Evolutionary conservation across 2,797 vertebrate species (phyloP).

Genomic region (Sarcoramphus papa): DNA sequence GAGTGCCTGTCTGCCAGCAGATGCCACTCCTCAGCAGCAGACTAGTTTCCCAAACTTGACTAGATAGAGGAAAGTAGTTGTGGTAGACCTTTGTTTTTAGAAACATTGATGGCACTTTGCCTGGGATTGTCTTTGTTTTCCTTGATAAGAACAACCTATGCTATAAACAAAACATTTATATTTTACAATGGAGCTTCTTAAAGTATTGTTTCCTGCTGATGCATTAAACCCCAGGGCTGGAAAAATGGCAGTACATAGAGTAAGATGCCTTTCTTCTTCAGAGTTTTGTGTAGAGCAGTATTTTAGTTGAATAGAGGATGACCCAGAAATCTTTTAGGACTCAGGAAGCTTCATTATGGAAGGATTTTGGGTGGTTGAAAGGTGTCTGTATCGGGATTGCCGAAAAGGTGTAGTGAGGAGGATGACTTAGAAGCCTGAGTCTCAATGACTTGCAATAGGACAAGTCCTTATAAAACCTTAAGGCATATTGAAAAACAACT

Average conservation of each 20-base stretch:
- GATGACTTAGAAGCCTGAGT: neutral
- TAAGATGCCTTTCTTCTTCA: neutral
- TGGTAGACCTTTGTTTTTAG: neutral
- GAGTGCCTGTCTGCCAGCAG: neutral
- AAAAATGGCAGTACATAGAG: neutral
- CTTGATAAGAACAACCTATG: neutral
- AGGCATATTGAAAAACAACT: neutral
- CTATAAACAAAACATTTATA: slow-evolving; percentile 7
- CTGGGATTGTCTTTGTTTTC: neutral
- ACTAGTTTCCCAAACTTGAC: neutral
- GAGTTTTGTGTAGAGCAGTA: neutral
- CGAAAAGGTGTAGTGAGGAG: neutral
- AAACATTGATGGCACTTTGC: neutral
- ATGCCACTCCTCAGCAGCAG: neutral
- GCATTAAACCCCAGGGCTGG: neutral
- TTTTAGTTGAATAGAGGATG: neutral
- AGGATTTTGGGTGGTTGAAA: neutral
- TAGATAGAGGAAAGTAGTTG: neutral
- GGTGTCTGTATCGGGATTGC: neutral
- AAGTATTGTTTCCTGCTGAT: neutral
- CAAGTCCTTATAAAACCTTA: neutral
- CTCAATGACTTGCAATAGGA: neutral
- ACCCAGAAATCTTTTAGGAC: neutral
- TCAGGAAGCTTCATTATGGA: neutral
- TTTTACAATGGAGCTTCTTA: neutral